Evolutionary conservation across 1,140 invertebrate species (phyloP).

Genomic region (Galleria mellonella): DNA sequence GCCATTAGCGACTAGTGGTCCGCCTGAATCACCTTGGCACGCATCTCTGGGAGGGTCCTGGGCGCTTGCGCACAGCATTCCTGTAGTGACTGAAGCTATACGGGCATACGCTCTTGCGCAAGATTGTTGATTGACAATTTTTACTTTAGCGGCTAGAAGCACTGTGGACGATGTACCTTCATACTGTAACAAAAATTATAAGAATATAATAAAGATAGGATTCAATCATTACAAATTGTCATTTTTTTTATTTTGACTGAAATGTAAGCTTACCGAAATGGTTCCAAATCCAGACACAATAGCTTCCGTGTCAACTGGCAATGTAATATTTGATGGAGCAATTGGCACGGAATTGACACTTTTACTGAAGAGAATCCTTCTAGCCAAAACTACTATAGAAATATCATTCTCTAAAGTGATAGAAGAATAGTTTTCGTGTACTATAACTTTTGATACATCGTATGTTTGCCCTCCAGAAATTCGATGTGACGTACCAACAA

Average conservation of each 20-base stretch:
- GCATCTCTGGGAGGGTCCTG: constrained; percentile 67
- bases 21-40: constrained; percentile 81
- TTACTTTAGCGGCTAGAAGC: constrained; percentile 43
- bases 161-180: constrained; percentile 31
- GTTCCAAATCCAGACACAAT: constrained; percentile 60
- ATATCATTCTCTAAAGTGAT: constrained; percentile 49
- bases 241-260: too few species aligned
- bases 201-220: too few species aligned
- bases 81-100: constrained; percentile 33
- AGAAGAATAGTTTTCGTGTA: constrained; percentile 36
- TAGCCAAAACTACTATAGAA: constrained; percentile 29
- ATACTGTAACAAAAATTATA: constrained; percentile 23
- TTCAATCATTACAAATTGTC: too few species aligned
- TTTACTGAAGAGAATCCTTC: constrained; percentile 30
- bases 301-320: constrained; percentile 38
- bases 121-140: constrained; percentile 30
- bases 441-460: constrained; percentile 28
- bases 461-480: constrained; percentile 40
- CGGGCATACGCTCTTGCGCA: constrained; percentile 45
- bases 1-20: constrained; percentile 74
- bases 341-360: constrained; percentile 29
- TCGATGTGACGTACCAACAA: constrained; percentile 42
- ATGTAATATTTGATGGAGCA: constrained; percentile 16
- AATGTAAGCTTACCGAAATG: constrained; percentile 40
- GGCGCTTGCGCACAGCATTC: constrained; percentile 61